Percentiles rank a stretch among this genome's conserved stretches.
phyloP scores from a whole-genome alignment of 1,140 invertebrate species.

The Akabosia matsudoensis region DNA sequence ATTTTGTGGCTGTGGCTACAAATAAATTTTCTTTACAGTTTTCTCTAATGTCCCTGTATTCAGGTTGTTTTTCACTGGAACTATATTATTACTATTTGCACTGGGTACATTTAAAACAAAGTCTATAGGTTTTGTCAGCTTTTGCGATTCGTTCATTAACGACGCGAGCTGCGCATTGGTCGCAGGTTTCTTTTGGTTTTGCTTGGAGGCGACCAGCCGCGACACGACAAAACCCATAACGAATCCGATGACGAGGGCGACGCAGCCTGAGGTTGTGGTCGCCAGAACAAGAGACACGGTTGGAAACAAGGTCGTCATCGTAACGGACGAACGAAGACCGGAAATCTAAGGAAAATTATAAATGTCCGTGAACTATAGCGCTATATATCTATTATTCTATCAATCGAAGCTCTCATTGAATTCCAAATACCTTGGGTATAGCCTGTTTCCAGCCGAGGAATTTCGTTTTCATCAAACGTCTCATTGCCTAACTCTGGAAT shows the following conservation, averaged over 20 bases:
- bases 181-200: constrained; percentile 35
- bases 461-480: constrained; percentile 13
- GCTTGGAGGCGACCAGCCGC: constrained; percentile 27
- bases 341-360: constrained; percentile 28
- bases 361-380: not conserved
- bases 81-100: constrained; percentile 26
- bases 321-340: constrained; percentile 38
- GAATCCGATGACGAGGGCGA: constrained; percentile 42
- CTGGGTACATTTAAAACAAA: constrained; percentile 43
- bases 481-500: not conserved
- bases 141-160: constrained; percentile 41
- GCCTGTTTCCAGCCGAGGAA: not conserved
- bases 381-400: too few species aligned
- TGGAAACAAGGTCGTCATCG: constrained; percentile 26
- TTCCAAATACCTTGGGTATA: constrained; percentile 14
- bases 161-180: constrained; percentile 41
- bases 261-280: constrained; percentile 33
- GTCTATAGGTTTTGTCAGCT: constrained; percentile 45
- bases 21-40: constrained; percentile 46
- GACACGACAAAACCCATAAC: constrained; percentile 38
- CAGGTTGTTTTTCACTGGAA: constrained; percentile 40
- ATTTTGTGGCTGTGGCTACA: constrained; percentile 27
- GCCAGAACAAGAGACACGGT: constrained; percentile 40
- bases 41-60: constrained; percentile 45
- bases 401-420: too few species aligned